These are phyloP conservation scores for Aegotheles bennettii DNA, from an alignment of 2,113 vertebrate species.

Conservation along the genomic window DNA sequence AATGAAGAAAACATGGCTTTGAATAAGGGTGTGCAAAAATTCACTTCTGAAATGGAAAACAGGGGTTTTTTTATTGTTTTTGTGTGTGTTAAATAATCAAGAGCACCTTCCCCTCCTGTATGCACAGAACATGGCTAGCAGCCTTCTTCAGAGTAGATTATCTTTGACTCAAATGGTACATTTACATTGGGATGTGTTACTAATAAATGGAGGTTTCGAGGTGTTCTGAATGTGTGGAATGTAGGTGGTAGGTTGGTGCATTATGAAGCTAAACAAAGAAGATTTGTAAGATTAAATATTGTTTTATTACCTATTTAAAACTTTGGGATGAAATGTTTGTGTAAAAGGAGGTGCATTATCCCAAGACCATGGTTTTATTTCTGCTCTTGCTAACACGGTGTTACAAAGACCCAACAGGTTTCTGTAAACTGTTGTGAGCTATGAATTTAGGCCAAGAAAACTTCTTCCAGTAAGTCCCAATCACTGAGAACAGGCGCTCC, in stretches of 20 bases:
- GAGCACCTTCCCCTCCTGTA: not conserved
- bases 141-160: not conserved
- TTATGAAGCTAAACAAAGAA: not conserved
- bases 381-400: not conserved
- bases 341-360: not conserved
- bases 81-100: not conserved
- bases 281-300: not conserved
- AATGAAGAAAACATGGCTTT: not conserved
- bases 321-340: not conserved
- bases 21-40: not conserved
- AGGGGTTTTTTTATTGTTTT: not conserved
- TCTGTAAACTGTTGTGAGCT: not conserved
- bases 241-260: not conserved
- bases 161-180: not conserved
- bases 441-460: not conserved
- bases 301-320: slow-evolving; percentile 21
- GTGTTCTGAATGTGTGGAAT: not conserved
- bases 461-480: not conserved
- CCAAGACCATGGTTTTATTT: not conserved
- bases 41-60: not conserved
- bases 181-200: not conserved
- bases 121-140: not conserved
- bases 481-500: not conserved
- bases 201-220: not conserved
- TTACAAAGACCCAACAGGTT: not conserved